Percentiles rank a stretch among this genome's conserved stretches.
These are phyloP conservation scores for Diabrotica virgifera DNA, from an alignment of 1,140 invertebrate genomes.

Conservation along the genomic window DNA sequence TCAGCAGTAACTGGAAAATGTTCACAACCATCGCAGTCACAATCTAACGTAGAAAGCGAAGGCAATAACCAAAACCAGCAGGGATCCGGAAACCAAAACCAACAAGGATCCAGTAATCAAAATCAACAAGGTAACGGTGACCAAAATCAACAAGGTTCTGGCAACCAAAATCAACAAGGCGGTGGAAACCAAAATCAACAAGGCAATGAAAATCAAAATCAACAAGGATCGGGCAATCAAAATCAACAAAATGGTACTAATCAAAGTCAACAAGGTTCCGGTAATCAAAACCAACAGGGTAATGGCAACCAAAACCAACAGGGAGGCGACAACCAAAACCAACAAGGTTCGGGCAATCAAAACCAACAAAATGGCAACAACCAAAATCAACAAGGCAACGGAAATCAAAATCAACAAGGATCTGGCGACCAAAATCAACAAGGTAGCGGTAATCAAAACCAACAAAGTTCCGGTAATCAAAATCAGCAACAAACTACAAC, in stretches of 20 bases:
- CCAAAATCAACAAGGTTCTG: no score
- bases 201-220: no score
- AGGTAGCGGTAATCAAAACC: constrained; percentile 14
- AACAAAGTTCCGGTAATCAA: constrained; percentile 23
- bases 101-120: no score
- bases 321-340: no score
- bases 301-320: no score
- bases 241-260: no score
- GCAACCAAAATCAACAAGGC: no score
- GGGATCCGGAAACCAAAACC: constrained; percentile 11
- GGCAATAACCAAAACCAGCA: constrained; percentile 5
- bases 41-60: background rate
- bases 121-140: no score
- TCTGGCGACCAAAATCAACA: constrained; percentile 15
- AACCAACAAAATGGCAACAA: constrained; percentile 25
- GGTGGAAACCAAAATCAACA: no score
- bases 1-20: constrained; percentile 18
- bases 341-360: constrained; percentile 22
- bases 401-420: constrained; percentile 24
- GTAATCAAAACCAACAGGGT: no score
- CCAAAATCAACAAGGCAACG: constrained; percentile 30
- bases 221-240: no score
- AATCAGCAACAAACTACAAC: constrained; percentile 5
- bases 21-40: constrained; percentile 3
- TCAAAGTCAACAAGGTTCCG: no score